These are phyloP conservation scores for Pedionomus torquatus DNA, from an alignment of 2,113 vertebrate genomes.

Conservation along the genomic window DNA sequence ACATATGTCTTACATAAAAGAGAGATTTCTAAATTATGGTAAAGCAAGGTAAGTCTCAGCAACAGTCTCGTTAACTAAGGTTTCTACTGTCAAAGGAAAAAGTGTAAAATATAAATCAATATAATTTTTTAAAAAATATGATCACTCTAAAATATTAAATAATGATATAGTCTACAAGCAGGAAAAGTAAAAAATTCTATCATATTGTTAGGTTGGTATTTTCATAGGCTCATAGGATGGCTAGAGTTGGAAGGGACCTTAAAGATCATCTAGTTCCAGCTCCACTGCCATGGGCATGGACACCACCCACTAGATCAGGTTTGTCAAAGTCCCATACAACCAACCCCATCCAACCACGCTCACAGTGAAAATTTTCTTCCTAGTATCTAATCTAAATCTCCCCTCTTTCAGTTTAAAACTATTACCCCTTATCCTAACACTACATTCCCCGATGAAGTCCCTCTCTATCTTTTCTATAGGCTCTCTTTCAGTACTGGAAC, in stretches of 20 bases:
- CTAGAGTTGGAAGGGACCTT: background rate
- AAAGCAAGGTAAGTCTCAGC: background rate
- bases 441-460: background rate
- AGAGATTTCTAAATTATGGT: background rate
- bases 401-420: background rate
- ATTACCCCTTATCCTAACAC: background rate
- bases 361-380: background rate
- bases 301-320: background rate
- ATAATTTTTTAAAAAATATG: background rate
- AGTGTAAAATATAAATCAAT: background rate
- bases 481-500: background rate
- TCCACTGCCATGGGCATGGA: background rate
- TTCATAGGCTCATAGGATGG: background rate
- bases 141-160: background rate
- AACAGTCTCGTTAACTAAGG: background rate
- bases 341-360: background rate
- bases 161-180: background rate
- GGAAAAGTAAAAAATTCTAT: background rate
- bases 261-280: background rate
- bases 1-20: background rate
- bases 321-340: background rate
- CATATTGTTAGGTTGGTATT: background rate
- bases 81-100: background rate
- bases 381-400: background rate
- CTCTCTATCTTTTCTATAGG: background rate